Base-by-base conservation (phyloP, 2,113 vertebrate genomes). In the Enhydra lutris region DNA sequence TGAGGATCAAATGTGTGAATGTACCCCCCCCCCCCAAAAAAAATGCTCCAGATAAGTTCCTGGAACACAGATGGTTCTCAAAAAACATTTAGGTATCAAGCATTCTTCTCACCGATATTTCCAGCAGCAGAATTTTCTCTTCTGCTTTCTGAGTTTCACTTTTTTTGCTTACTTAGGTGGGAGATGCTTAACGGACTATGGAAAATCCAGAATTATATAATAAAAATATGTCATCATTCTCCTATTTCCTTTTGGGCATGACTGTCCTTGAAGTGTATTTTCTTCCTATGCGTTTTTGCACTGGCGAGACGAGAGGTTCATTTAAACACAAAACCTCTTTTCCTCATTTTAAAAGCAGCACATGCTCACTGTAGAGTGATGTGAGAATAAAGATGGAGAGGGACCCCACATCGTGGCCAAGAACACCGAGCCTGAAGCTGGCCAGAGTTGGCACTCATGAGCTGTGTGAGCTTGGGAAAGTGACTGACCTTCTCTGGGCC, bases 21-120 rank as follows among this genome's bases (percentile, higher is more conserved):
- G 29, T 6, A 34, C 1, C n/a, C n/a, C n/a, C n/a, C n/a, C n/a
- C n/a, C n/a, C n/a, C 9, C 9, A 10, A 47, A 1, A 4, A 26
- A 6, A 26, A 39, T 31, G 31, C 17, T 34, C 71, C 45, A 39
- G 36, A 3, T 5, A 14, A 31, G 36, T 69, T 85, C 21, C 55
- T 5, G 34, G 39, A 74, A 52, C 55, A 76, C 0, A 31, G 67
- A 45, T 0, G 2, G 3, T 88, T 63, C 88, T 79, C n/a, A 23
- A 55, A 82, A 82, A 69, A 2, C 24, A 3, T 9, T 9, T 1
- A 71, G 42, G n/a, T 50, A 6, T 24, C 73, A 18, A 29, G 31
- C 31, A 17, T 34, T 86, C 42, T 65, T 52, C 74, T n/a, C 1
- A 0, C 23, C 4, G 4, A 26, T 65, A 39, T 31, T 91, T 84